Evolutionary conservation across 1,140 invertebrate genomes (phyloP).

Genomic region (Luehdorfia chinensis): DNA sequence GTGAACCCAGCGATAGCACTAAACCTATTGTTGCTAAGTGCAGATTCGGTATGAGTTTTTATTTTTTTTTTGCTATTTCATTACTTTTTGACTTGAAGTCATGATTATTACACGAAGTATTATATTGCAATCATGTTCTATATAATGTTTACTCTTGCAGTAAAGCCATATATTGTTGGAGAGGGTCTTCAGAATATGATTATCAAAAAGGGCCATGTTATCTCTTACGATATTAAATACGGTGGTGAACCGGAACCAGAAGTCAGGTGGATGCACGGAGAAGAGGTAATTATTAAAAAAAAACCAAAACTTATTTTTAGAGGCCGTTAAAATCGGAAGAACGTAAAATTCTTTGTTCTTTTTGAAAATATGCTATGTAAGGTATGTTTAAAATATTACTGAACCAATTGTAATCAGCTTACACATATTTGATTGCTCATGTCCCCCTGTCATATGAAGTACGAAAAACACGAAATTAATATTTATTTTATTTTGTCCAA

Average conservation of each 20-base stretch:
- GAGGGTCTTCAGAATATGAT: constrained; percentile 90
- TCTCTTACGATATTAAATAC: constrained; percentile 95
- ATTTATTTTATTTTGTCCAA: constrained; percentile 55
- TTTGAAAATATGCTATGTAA: no score
- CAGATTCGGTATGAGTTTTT: constrained; percentile 82
- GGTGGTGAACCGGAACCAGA: constrained; percentile 96
- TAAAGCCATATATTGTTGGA: constrained; percentile 95
- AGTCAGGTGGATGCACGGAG: constrained; percentile 87
- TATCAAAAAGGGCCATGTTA: constrained; percentile 95
- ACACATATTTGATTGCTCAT: no score
- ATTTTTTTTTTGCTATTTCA: background rate
- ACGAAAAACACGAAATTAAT: constrained; percentile 22
- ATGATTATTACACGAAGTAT: no score
- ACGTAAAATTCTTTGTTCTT: no score
- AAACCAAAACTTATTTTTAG: no score
- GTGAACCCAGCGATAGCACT: constrained; percentile 95
- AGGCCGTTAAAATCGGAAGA: no score
- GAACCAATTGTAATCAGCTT: no score
- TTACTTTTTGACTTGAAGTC: background rate
- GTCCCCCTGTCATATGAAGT: no score
- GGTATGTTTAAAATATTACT: no score
- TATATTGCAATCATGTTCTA: no score
- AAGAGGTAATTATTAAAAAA: constrained; percentile 79
- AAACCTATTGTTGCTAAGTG: constrained; percentile 97
- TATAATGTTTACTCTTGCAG: no score